Evolutionary conservation across 2,888 invertebrate species (phyloP), one percentile per base, ranked within the genome.

Genomic region (Drosophila macrospina): DNA sequence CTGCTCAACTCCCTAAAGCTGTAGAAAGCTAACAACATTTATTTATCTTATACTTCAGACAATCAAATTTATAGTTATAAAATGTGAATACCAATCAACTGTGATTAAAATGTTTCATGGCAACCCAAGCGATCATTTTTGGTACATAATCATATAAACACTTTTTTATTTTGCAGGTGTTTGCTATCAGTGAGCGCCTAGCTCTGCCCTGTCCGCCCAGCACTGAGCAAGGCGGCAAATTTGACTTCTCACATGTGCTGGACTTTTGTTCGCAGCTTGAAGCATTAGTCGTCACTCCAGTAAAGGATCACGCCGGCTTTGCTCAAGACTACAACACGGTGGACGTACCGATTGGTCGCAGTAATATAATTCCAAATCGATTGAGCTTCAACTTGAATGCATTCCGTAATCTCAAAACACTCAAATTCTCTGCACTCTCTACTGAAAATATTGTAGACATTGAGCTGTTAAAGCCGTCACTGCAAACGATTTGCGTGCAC

Each of bases 201-300:
- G 96, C 96, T 91, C 94, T 97, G 83, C 96, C 98, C 0, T 96
- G 98, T 90, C 97, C 98, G 0, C 97, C 98, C 0, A 88, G 68
- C 37, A 93, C 94, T 64, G 97, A 97, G 88, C 95, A 95, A 69
- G 94, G 94, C 24, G 96, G 97, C 83, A 95, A 95, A 91, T 96
- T 95, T 85, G 98, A 98, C 92, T 96, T 98, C 82, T 97, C 98
- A 72, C 97, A 98, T 88, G 95, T 98, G 0, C 91, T 98, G 56
- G 98, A 98, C 92, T 97, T 97, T 89, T 96, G 96, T 91, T 95
- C 95, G 0, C 95, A 97, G 89, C 92, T 98, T 26, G 94, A 94
- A 16, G 93, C 94, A 0, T 73, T 92, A 13, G 82, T 89, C 39
- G 89, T 91, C 57, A 92, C 93, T 0, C 91, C 92, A 3, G 84